These are phyloP conservation scores for Trichechus manatus DNA, from an alignment of 2,113 vertebrate species.

Conservation along the genomic window DNA sequence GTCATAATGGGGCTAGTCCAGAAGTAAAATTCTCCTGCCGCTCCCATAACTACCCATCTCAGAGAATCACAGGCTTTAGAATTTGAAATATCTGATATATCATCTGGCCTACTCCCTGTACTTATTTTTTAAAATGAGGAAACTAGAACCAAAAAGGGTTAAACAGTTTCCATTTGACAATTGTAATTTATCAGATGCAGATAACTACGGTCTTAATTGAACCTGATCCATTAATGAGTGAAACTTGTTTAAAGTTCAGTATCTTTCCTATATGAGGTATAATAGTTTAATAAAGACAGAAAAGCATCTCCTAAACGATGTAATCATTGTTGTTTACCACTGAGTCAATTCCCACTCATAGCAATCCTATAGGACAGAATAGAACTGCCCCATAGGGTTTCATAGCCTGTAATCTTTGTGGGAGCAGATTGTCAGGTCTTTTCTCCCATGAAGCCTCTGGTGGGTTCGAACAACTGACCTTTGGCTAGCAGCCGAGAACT, in stretches of 20 bases:
- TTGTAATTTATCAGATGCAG: neutral
- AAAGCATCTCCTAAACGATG: neutral
- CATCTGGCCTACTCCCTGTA: neutral
- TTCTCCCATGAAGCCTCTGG: neutral
- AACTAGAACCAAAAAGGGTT: neutral
- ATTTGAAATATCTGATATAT: neutral
- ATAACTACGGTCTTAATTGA: neutral
- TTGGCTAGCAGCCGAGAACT: neutral
- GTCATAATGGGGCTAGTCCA: neutral
- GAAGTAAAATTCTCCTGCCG: neutral
- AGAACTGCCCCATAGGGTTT: neutral
- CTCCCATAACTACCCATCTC: slow-evolving; percentile 3
- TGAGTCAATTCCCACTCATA: neutral
- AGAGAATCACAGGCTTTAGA: slow-evolving; percentile 35
- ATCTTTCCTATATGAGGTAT: neutral
- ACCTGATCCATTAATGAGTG: neutral
- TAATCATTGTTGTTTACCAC: neutral
- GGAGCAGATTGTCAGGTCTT: neutral
- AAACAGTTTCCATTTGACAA: slow-evolving; percentile 24
- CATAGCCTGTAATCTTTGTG: neutral
- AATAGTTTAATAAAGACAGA: slow-evolving; percentile 18
- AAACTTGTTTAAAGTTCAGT: slow-evolving; percentile 27
- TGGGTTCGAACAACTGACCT: neutral
- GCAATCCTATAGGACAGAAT: neutral
- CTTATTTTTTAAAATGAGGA: neutral